phyloP scores from a whole-genome alignment of 2,113 vertebrate genomes.

The Corydoras maculifer region DNA sequence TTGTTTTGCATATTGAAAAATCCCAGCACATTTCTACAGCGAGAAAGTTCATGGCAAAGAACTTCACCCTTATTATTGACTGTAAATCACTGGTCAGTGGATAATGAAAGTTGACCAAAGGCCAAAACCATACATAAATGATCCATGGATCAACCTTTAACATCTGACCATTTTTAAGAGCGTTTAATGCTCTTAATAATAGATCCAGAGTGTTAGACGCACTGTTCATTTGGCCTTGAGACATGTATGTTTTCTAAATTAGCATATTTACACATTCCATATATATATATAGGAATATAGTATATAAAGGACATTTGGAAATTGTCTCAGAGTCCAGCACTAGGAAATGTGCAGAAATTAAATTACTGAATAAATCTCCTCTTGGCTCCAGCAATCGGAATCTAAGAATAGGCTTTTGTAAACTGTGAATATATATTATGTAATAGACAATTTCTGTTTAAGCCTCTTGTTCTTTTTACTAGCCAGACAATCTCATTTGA shows the following conservation, averaged over 20 bases:
- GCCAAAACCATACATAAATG: neutral
- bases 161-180: no score
- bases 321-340: neutral
- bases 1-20: conserved; percentile 5
- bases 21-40: conserved; percentile 22
- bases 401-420: no score
- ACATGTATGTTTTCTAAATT: neutral
- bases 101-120: conserved; percentile 19
- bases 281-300: no score
- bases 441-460: conserved; percentile 4
- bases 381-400: neutral
- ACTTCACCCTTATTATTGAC: conserved; percentile 31
- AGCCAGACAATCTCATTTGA: conserved; percentile 1
- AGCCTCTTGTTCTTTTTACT: conserved; percentile 7
- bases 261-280: neutral
- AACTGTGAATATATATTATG: no score
- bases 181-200: neutral
- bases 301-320: neutral
- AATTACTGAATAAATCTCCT: conserved; percentile 21
- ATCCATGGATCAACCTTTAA: conserved; percentile 1
- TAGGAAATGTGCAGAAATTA: conserved; percentile 1
- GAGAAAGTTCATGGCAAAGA: conserved; percentile 29
- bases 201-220: neutral
- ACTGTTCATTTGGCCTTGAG: no score
- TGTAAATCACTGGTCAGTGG: conserved; percentile 14